phyloP scores from a whole-genome alignment of 1,140 invertebrate genomes.

The Drosophila navojoa region DNA sequence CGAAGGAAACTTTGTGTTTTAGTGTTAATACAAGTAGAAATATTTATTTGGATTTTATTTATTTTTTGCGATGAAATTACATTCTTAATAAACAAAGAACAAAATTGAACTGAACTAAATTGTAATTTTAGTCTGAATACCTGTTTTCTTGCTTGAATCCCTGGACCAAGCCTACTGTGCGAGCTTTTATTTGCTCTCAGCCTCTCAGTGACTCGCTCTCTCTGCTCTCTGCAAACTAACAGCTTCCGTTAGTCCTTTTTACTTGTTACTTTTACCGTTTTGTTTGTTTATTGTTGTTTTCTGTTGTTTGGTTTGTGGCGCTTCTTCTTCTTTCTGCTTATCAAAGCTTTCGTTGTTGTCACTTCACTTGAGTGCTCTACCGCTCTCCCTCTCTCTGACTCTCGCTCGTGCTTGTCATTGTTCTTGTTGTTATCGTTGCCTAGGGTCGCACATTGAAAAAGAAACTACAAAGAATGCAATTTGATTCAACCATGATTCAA shows the following conservation, averaged over 20 bases:
- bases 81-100: background rate
- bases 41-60: background rate
- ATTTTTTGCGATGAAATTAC: too few relatives aligned
- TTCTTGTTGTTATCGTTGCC: slow-evolving; percentile 46
- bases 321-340: slow-evolving; percentile 47
- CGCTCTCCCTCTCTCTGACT: background rate
- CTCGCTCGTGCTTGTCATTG: background rate
- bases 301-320: slow-evolving; percentile 6
- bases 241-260: slow-evolving; percentile 45
- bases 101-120: background rate
- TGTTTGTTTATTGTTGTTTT: slow-evolving; percentile 43
- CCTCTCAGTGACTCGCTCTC: background rate
- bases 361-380: slow-evolving; percentile 23
- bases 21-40: too few relatives aligned
- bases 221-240: slow-evolving; percentile 26
- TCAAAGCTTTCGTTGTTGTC: slow-evolving; percentile 64
- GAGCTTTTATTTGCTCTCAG: slow-evolving; percentile 14
- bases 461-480: slow-evolving; percentile 56
- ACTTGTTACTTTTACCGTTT: slow-evolving; percentile 32
- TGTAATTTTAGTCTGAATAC: background rate
- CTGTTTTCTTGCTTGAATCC: background rate
- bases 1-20: background rate
- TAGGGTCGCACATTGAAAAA: slow-evolving; percentile 50
- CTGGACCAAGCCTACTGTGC: slow-evolving; percentile 27
- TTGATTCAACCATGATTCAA: slow-evolving; percentile 48